Evolutionary conservation across 2,888 invertebrate genomes (phyloP).

Genomic region (Drosophila meridiana): DNA sequence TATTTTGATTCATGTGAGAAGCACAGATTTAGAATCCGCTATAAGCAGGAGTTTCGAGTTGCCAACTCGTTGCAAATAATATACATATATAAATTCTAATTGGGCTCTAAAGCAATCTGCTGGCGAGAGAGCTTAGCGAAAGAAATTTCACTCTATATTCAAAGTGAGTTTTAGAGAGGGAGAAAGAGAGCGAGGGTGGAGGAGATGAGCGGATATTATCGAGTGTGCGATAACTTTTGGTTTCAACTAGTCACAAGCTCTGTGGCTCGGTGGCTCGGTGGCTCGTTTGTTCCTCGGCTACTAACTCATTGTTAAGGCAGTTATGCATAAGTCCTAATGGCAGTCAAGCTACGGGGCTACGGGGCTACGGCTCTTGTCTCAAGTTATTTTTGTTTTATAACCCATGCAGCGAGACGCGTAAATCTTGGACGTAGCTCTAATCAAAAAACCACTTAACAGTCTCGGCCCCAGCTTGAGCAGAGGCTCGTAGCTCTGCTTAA

Average conservation of each 20-base stretch:
- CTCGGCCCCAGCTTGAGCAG: conserved; percentile 29
- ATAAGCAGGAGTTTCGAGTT: background rate
- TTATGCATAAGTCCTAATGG: conserved; percentile 53
- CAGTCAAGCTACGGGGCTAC: background rate
- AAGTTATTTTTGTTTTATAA: conserved; percentile 41
- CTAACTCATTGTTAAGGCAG: conserved; percentile 36
- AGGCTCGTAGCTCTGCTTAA: conserved; percentile 46
- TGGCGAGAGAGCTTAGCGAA: conserved; percentile 6
- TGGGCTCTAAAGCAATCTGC: background rate
- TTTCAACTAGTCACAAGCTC: conserved; percentile 8
- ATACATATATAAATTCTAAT: conserved; percentile 1
- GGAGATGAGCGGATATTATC: conserved; percentile 8
- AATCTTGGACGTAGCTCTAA: conserved; percentile 67
- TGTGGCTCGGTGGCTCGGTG: background rate
- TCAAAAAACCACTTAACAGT: conserved; percentile 78
- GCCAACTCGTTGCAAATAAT: conserved; percentile 2
- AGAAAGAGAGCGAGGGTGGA: background rate
- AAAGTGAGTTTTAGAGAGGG: background rate
- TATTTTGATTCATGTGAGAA: background rate
- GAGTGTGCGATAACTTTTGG: conserved; percentile 39
- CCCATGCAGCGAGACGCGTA: conserved; percentile 51
- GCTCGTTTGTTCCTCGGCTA: background rate
- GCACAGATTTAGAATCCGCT: background rate
- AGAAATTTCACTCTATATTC: conserved; percentile 13
- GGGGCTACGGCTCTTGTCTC: background rate